Evolutionary conservation across 2,797 vertebrate species (phyloP).

Genomic region (Enteromius argenteus): DNA sequence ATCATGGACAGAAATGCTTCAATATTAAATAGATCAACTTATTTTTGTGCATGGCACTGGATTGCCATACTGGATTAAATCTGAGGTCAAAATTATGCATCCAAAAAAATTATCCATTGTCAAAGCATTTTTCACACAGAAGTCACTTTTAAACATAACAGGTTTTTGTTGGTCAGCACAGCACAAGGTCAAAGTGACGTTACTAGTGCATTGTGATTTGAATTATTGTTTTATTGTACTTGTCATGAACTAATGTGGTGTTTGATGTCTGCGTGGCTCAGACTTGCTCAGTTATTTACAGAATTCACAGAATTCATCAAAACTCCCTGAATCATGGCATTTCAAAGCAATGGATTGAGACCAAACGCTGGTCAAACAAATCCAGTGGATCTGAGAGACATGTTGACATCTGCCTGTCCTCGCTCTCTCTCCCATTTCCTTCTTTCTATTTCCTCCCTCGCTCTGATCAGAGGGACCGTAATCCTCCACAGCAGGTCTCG

Average conservation of each 20-base stretch:
- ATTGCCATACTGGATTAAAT: background rate
- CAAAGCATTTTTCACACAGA: too few species aligned
- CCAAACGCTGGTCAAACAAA: conserved; percentile 69
- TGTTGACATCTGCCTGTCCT: conserved; percentile 74
- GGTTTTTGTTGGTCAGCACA: background rate
- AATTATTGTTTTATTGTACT: background rate
- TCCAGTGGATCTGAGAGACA: conserved; percentile 73
- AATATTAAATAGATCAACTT: background rate
- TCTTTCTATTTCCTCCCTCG: conserved; percentile 41
- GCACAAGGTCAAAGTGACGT: background rate
- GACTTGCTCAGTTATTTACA: conserved; percentile 12
- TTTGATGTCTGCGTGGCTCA: background rate
- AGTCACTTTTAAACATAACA: too few species aligned
- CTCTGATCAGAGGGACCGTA: conserved; percentile 54
- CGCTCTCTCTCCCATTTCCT: conserved; percentile 48
- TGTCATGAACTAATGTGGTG: conserved; percentile 7
- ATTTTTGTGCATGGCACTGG: background rate
- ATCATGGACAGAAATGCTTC: background rate
- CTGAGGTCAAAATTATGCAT: too few species aligned
- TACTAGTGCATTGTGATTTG: background rate
- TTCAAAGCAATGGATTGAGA: conserved; percentile 70
- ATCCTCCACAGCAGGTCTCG: conserved; percentile 58
- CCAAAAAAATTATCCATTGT: too few species aligned
- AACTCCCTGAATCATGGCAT: conserved; percentile 45
- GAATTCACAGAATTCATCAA: conserved; percentile 49